Conservation (phyloP, 2,797 vertebrate genomes). For the Gallirallus australis region DNA sequence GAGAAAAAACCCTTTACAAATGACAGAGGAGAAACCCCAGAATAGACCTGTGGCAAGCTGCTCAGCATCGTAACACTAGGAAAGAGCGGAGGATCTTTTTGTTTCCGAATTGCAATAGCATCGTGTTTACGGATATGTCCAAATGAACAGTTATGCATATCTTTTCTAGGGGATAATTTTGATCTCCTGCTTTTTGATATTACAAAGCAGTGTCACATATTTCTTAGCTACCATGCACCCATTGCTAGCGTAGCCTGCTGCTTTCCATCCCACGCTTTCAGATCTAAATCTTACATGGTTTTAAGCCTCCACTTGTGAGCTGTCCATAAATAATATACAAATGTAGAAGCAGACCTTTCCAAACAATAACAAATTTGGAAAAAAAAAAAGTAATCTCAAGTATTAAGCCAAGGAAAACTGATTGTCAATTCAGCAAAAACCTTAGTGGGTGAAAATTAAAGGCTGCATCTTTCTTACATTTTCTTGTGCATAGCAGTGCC, state of each 20-base stretch:
- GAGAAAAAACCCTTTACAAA: conserved; percentile 3
- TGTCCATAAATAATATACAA: not conserved
- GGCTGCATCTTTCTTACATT: conserved; percentile 7
- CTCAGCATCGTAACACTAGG: not conserved
- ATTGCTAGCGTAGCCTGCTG: not conserved
- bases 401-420: not conserved
- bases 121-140: not conserved
- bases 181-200: not conserved
- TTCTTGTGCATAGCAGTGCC: conserved; percentile 10
- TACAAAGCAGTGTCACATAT: not conserved
- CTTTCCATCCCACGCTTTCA: not conserved
- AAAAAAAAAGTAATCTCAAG: not conserved
- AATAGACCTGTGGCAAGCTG: conserved; percentile 29
- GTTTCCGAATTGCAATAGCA: not conserved
- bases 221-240: not conserved
- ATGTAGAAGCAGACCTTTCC: not conserved
- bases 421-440: not conserved
- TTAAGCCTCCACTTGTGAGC: not conserved
- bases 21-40: not conserved
- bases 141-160: not conserved
- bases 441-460: conserved; percentile 11
- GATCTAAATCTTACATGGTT: not conserved
- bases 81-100: not conserved
- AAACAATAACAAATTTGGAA: not conserved
- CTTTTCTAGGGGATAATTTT: not conserved